phyloP scores from a whole-genome alignment of 2,113 vertebrate species.

The Charadrius vociferus region DNA sequence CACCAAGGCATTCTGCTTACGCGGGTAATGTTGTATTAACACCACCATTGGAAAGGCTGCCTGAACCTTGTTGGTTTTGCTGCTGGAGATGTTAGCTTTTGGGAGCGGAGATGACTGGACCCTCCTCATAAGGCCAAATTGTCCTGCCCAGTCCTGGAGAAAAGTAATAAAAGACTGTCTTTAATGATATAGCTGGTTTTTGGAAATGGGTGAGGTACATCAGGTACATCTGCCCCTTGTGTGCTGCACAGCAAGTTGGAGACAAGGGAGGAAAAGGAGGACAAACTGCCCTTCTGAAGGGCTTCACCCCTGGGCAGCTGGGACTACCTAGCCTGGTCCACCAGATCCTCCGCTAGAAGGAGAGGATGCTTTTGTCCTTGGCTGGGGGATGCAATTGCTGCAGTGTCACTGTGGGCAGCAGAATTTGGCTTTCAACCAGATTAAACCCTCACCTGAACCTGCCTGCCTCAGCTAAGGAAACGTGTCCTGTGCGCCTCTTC shows the following conservation, averaged over 20 bases:
- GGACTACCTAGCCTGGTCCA: neutral
- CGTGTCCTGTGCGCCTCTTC: rapidly evolving
- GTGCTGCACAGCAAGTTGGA: neutral
- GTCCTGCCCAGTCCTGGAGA: neutral
- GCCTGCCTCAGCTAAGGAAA: neutral
- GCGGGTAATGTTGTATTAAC: rapidly evolving
- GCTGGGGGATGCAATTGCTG: neutral
- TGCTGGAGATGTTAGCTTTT: rapidly evolving
- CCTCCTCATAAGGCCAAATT: neutral
- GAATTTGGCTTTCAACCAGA: neutral
- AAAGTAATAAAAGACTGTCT: neutral
- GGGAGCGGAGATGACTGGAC: neutral
- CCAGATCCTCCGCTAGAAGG: neutral
- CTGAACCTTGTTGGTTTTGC: rapidly evolving
- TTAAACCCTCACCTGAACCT: neutral
- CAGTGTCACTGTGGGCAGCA: neutral
- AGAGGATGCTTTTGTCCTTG: neutral
- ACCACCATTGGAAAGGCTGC: neutral
- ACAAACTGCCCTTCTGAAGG: neutral
- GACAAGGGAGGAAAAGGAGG: neutral
- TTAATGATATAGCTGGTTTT: neutral
- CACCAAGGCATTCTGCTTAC: neutral
- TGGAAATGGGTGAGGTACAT: too few relatives aligned
- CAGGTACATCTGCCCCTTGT: neutral
- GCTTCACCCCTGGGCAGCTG: neutral